Conservation (phyloP, 2,888 invertebrate genomes). For the Carpatolechia fugitivella region DNA sequence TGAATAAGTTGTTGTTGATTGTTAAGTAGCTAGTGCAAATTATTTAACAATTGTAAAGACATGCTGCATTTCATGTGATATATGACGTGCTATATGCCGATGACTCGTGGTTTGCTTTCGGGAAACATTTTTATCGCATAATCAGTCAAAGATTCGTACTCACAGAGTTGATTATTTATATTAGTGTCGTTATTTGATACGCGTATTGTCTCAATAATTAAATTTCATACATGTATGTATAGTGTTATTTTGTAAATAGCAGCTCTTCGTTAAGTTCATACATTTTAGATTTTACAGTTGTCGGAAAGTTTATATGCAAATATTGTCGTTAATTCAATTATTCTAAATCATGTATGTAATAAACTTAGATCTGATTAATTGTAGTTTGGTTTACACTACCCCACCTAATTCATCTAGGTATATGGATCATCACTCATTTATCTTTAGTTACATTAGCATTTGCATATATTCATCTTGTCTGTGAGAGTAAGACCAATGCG, state of each 20-base stretch:
- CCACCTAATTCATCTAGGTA: not conserved
- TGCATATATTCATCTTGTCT: too few relatives aligned
- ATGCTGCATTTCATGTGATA: constrained; percentile 27
- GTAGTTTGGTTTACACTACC: not conserved
- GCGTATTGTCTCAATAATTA: constrained; percentile 61
- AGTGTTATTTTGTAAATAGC: constrained; percentile 66
- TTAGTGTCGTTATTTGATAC: constrained; percentile 25
- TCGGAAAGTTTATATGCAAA: constrained; percentile 37
- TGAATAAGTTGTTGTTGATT: constrained; percentile 36
- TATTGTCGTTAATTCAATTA: constrained; percentile 42
- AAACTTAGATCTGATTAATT: constrained; percentile 57
- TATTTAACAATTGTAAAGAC: constrained; percentile 23
- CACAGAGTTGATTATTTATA: constrained; percentile 5
- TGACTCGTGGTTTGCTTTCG: constrained; percentile 16
- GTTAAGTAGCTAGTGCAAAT: constrained; percentile 41
- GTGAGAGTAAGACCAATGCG: too few relatives aligned
- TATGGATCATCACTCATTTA: too few relatives aligned
- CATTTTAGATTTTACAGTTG: constrained; percentile 20
- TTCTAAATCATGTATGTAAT: constrained; percentile 49
- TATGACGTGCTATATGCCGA: constrained; percentile 17
- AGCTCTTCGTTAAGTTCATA: constrained; percentile 18
- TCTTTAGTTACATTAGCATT: too few relatives aligned
- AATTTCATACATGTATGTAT: constrained; percentile 47
- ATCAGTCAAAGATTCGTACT: not conserved
- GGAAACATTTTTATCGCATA: not conserved